A percentile compares a stretch with the other conserved stretches of the same genome.
Evolutionary conservation across 2,113 vertebrate species (phyloP).

Genomic region (Peromyscus maniculatus): DNA sequence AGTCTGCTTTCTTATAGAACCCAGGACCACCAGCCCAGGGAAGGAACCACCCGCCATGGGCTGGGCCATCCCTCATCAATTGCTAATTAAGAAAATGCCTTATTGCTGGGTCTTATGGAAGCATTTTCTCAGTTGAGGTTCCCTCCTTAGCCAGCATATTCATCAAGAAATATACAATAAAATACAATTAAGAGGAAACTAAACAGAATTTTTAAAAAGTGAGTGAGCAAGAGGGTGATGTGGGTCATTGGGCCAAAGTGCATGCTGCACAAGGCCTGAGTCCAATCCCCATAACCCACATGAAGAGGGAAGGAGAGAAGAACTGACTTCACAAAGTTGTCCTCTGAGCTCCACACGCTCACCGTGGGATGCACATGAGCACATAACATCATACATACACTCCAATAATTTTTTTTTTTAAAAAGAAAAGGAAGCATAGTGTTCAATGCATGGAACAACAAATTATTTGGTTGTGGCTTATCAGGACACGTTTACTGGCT

Average conservation of each 20-base stretch:
- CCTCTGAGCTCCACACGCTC: background rate
- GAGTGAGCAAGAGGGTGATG: background rate
- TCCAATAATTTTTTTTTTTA: background rate
- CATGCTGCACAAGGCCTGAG: no score
- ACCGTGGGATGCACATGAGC: background rate
- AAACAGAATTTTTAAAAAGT: background rate
- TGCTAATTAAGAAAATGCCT: background rate
- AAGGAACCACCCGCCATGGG: background rate
- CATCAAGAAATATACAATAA: background rate
- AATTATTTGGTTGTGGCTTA: background rate
- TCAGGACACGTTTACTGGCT: background rate
- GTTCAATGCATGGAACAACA: background rate
- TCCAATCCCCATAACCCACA: background rate
- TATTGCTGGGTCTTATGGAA: background rate
- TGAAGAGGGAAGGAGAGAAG: background rate
- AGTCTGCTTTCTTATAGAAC: background rate
- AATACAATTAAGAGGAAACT: background rate
- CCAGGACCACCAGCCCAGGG: background rate
- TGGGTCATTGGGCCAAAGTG: no score
- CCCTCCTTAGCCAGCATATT: background rate
- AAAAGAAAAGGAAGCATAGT: background rate
- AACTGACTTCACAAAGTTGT: background rate
- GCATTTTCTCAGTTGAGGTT: background rate
- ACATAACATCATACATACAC: background rate
- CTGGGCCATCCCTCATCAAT: background rate